phyloP scores from a whole-genome alignment of 2,888 invertebrate species.

The Epistrophella euchroma region DNA sequence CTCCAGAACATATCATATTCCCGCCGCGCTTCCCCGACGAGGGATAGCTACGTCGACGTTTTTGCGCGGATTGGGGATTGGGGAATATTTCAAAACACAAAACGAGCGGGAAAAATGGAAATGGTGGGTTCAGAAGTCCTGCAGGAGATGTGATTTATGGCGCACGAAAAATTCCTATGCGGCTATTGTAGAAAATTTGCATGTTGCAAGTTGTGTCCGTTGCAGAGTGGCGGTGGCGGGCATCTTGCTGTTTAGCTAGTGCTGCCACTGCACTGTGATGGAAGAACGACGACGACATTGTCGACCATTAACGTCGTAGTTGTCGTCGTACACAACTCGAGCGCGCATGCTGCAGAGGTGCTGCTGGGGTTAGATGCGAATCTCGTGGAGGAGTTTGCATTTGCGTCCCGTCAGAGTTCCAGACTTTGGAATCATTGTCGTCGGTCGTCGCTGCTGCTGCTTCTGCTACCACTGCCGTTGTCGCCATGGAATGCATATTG shows the following conservation, averaged over 20 bases:
- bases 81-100: slow-evolving; percentile 57
- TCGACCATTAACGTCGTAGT: slow-evolving; percentile 33
- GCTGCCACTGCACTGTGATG: slow-evolving; percentile 69
- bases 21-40: slow-evolving; percentile 40
- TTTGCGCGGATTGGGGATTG: background rate
- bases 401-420: slow-evolving; percentile 39
- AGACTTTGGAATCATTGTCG: slow-evolving; percentile 45
- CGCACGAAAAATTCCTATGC: slow-evolving; percentile 74
- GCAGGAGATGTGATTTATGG: slow-evolving; percentile 76
- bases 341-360: slow-evolving; percentile 64
- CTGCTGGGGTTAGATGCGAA: slow-evolving; percentile 75
- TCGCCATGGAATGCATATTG: slow-evolving; percentile 76
- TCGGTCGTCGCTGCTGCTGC: background rate
- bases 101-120: slow-evolving; percentile 61
- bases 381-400: slow-evolving; percentile 66
- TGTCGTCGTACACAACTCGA: slow-evolving; percentile 31
- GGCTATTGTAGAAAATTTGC: slow-evolving; percentile 74
- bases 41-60: background rate
- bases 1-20: slow-evolving; percentile 74
- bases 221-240: slow-evolving; percentile 48
- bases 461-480: slow-evolving; percentile 21
- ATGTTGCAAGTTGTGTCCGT: slow-evolving; percentile 63
- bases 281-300: slow-evolving; percentile 47
- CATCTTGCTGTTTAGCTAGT: slow-evolving; percentile 30
- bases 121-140: slow-evolving; percentile 75